These are phyloP conservation scores for Columbina picui DNA, from an alignment of 2,113 vertebrate genomes.

Conservation along the genomic window DNA sequence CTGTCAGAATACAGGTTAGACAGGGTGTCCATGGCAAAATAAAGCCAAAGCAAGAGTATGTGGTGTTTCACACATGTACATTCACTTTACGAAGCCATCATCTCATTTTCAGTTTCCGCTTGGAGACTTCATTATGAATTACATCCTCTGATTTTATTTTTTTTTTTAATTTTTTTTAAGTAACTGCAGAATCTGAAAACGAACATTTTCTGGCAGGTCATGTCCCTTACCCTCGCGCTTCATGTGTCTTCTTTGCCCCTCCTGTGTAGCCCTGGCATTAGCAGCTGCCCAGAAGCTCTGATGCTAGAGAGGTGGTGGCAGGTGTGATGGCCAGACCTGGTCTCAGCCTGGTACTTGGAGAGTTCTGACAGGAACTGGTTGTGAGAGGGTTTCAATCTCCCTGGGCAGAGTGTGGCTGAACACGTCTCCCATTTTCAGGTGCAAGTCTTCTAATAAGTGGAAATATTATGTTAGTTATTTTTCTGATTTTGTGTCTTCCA, in stretches of 20 bases:
- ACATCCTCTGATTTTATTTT: background rate
- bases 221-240: rapidly evolving
- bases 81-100: background rate
- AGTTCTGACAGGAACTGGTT: background rate
- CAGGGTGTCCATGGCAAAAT: background rate
- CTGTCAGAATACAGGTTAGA: background rate
- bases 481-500: background rate
- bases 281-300: background rate
- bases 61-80: background rate
- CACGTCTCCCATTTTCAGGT: background rate
- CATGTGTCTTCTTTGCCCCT: background rate
- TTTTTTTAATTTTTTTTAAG: background rate
- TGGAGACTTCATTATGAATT: background rate
- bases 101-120: background rate
- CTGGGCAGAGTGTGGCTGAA: background rate
- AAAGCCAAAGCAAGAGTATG: background rate
- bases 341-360: background rate
- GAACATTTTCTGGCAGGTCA: background rate
- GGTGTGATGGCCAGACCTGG: rapidly evolving
- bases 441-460: background rate
- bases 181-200: background rate
- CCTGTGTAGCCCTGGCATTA: background rate
- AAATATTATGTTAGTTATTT: background rate
- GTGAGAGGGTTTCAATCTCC: background rate
- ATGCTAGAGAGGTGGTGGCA: background rate